These are phyloP conservation scores for Amphimallon solstitiale DNA, from an alignment of 2,888 invertebrate species.

Conservation along the genomic window DNA sequence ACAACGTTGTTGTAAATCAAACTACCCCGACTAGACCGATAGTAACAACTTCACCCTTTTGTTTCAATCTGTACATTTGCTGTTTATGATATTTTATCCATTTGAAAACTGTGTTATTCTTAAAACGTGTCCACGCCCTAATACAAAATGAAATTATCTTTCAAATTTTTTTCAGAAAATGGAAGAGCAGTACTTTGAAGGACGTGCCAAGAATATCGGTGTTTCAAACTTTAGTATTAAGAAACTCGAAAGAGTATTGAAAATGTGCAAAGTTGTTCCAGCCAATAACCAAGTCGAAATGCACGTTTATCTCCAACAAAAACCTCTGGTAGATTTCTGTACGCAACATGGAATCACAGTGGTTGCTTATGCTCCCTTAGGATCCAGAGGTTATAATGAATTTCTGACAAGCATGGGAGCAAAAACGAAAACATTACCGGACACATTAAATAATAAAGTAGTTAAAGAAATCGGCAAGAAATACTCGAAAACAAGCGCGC, in stretches of 20 bases:
- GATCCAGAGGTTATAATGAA: conserved; percentile 74
- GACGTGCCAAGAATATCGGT: conserved; percentile 68
- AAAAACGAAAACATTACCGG: conserved; percentile 61
- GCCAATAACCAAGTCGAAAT: conserved; percentile 77
- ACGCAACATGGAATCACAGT: conserved; percentile 73
- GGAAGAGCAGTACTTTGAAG: conserved; percentile 29
- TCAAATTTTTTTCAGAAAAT: conserved; percentile 24
- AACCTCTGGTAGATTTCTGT: conserved; percentile 71
- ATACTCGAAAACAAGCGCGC: conserved; percentile 77
- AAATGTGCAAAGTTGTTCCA: conserved; percentile 70
- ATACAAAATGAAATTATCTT: no score
- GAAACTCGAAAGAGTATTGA: conserved; percentile 76
- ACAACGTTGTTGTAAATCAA: no score
- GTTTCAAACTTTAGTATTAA: conserved; percentile 83
- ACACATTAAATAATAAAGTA: conserved; percentile 71
- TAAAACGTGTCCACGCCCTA: no score
- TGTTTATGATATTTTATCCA: no score
- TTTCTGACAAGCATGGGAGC: conserved; percentile 63
- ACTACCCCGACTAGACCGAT: no score
- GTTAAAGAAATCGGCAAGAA: conserved; percentile 63
- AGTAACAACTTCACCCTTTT: no score
- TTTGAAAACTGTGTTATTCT: no score
- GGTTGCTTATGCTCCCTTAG: conserved; percentile 83
- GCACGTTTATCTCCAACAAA: conserved; percentile 81
- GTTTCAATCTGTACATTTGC: no score